Conservation (phyloP, 2,113 vertebrate genomes). For the Brachirus orientalis region DNA sequence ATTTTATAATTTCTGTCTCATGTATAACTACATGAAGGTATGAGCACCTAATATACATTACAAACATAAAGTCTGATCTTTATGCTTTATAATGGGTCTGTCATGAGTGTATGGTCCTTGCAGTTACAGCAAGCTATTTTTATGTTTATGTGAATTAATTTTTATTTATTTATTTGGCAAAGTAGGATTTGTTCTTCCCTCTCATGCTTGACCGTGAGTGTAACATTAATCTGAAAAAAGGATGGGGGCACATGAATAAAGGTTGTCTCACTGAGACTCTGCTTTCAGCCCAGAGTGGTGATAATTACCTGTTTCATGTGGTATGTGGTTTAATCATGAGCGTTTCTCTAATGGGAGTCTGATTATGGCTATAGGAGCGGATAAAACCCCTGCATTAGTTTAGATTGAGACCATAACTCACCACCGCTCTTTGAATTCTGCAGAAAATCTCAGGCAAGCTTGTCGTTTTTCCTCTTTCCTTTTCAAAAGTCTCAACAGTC, state of each 20-base stretch:
- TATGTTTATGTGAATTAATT: no score
- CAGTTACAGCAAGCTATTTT: no score
- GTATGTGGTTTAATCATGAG: constrained; percentile 51
- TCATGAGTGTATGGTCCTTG: no score
- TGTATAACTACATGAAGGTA: no score
- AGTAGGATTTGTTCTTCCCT: no score
- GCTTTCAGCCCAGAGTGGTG: constrained; percentile 12
- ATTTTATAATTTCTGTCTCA: no score
- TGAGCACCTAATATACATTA: no score
- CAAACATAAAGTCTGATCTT: no score
- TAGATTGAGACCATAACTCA: constrained; percentile 60
- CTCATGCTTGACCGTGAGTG: no score
- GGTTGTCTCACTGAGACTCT: constrained; percentile 4
- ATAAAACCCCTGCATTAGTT: constrained; percentile 48
- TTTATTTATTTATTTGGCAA: no score
- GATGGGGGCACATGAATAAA: background rate
- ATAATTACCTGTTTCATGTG: constrained; percentile 48
- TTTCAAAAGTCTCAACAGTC: constrained; percentile 15
- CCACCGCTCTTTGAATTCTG: constrained; percentile 19
- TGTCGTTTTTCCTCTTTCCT: background rate
- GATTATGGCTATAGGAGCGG: constrained; percentile 39
- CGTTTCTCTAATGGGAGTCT: constrained; percentile 36
- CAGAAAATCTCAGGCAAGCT: constrained; percentile 9
- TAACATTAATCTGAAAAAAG: no score
- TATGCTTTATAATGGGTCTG: no score